Conservation (phyloP, 2,113 vertebrate genomes). For the Phoenicopterus ruber region DNA sequence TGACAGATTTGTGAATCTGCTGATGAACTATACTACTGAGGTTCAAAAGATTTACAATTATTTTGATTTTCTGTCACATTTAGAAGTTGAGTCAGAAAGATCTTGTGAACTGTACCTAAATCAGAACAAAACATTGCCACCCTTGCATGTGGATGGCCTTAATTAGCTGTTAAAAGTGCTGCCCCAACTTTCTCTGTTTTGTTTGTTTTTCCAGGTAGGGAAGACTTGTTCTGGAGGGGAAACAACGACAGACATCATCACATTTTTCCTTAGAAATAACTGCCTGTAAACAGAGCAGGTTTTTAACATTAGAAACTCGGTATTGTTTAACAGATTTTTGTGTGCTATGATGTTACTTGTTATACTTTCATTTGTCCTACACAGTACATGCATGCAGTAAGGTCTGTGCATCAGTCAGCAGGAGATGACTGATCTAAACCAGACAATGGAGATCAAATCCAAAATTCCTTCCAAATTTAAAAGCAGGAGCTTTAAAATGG, state of each 20-base stretch:
- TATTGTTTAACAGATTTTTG: constrained; percentile 20
- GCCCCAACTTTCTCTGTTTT: background rate
- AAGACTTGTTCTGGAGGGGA: background rate
- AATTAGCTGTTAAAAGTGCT: background rate
- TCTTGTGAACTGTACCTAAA: constrained; percentile 41
- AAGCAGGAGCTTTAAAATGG: background rate
- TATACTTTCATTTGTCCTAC: background rate
- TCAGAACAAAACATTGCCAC: constrained; percentile 28
- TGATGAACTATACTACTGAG: background rate
- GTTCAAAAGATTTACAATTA: background rate
- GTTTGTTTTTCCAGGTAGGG: background rate
- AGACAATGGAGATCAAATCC: background rate
- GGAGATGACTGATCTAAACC: background rate
- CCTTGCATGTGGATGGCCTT: background rate
- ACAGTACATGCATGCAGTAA: background rate
- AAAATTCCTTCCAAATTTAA: constrained; percentile 12
- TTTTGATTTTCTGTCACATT: constrained; percentile 23
- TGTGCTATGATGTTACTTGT: background rate
- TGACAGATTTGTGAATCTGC: constrained; percentile 31
- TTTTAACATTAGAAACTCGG: background rate
- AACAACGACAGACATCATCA: background rate
- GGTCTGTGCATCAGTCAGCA: background rate
- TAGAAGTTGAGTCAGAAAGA: constrained; percentile 31
- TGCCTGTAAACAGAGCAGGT: background rate
- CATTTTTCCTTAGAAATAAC: background rate